These are phyloP conservation scores for Hyperoplus lanceolatus DNA, from an alignment of 2,797 vertebrate species.

Conservation along the genomic window DNA sequence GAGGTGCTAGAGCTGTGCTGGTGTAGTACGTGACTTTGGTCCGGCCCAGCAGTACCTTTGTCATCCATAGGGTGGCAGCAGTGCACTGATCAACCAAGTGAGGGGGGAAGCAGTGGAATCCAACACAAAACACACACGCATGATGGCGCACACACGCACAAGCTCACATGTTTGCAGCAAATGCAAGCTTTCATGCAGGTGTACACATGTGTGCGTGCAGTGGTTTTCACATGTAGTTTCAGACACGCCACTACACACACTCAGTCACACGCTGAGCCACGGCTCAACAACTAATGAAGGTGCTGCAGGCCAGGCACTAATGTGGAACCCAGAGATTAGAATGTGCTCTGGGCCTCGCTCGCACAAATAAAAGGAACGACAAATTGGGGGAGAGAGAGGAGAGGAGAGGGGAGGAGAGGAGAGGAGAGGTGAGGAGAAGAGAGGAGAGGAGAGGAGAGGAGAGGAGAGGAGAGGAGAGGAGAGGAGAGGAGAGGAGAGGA, in stretches of 20 bases:
- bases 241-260: conserved; percentile 40
- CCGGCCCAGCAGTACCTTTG: conserved; percentile 32
- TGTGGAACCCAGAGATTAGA: conserved; percentile 87
- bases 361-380: conserved; percentile 81
- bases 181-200: conserved; percentile 67
- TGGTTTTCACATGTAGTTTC: conserved; percentile 46
- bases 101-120: conserved; percentile 6
- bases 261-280: conserved; percentile 57
- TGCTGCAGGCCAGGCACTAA: conserved; percentile 84
- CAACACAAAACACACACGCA: conserved; percentile 13
- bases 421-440: conserved; percentile 55
- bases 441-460: conserved; percentile 59
- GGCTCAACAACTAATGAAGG: conserved; percentile 85
- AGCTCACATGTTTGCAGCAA: conserved; percentile 60
- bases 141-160: conserved; percentile 2
- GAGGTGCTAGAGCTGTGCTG: conserved; percentile 69
- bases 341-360: conserved; percentile 81
- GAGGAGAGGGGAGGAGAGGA: conserved; percentile 53
- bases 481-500: conserved; percentile 57
- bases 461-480: conserved; percentile 52
- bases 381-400: conserved; percentile 69
- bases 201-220: conserved; percentile 30
- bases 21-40: conserved; percentile 80
- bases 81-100: conserved; percentile 26
- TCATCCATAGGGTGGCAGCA: conserved; percentile 78